phyloP scores from a whole-genome alignment of 2,888 invertebrate genomes.

The Parasteatoda lunata region DNA sequence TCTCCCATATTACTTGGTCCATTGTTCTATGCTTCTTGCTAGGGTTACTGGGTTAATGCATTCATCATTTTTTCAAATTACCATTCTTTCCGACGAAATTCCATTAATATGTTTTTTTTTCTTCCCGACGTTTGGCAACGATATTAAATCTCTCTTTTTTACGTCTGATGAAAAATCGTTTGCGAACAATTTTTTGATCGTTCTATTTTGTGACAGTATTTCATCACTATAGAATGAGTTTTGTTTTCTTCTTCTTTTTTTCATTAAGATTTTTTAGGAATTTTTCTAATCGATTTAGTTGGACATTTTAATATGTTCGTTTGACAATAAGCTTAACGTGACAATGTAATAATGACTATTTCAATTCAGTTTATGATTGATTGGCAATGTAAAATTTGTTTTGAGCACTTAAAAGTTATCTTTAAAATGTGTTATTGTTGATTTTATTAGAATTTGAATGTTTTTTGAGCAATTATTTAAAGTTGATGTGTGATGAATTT shows the following conservation, averaged over 20 bases:
- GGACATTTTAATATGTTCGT: conserved; percentile 6
- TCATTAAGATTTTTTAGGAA: not conserved
- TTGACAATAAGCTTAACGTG: conserved; percentile 21
- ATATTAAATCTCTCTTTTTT: not conserved
- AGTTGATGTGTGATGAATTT: no score
- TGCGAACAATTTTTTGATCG: not conserved
- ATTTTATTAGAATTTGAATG: not conserved
- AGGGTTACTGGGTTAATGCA: conserved; percentile 34
- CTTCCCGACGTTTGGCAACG: not conserved
- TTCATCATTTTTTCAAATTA: not conserved
- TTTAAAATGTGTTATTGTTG: not conserved
- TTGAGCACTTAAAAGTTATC: no score
- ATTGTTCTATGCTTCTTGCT: conserved; percentile 24
- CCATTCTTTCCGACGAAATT: not conserved
- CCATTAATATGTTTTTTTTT: not conserved
- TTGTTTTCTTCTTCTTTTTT: no score
- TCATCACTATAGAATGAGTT: not conserved
- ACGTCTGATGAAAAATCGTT: not conserved
- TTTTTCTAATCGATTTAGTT: conserved; percentile 26
- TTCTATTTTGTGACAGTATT: not conserved
- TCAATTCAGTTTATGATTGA: not conserved
- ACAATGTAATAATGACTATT: not conserved
- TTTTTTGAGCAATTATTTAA: no score
- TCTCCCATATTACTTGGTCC: not conserved
- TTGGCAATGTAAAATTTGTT: not conserved